phyloP scores from a whole-genome alignment of 2,113 vertebrate species.

The Mormyrus lacerda region DNA sequence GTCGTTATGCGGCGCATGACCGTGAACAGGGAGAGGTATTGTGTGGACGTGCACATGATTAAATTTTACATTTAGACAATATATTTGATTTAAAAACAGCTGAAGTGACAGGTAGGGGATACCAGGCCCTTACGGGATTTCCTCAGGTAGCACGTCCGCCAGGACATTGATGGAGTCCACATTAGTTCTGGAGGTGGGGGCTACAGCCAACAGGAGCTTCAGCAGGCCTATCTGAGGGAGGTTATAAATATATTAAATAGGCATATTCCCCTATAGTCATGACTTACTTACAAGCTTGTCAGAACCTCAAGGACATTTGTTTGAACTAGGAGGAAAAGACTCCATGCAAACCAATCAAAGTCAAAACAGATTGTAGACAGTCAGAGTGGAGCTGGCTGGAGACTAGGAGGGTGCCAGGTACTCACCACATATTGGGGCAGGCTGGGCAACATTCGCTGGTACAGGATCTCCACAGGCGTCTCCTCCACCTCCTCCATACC shows the following conservation, averaged over 20 bases:
- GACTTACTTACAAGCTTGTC: background rate
- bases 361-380: background rate
- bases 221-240: constrained; percentile 81
- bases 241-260: constrained; percentile 36
- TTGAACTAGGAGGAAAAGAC: background rate
- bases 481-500: constrained; percentile 90
- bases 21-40: background rate
- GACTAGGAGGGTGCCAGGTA: background rate
- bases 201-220: constrained; percentile 90
- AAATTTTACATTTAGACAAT: background rate
- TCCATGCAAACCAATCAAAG: background rate
- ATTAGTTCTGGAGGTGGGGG: constrained; percentile 96
- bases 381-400: background rate
- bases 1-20: background rate
- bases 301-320: background rate
- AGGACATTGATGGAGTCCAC: constrained; percentile 96
- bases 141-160: constrained; percentile 88
- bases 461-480: constrained; percentile 78
- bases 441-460: constrained; percentile 83
- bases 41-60: background rate
- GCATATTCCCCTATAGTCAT: constrained; percentile 36
- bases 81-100: background rate
- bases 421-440: constrained; percentile 96
- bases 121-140: constrained; percentile 85
- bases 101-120: background rate